A percentile compares a stretch with the other conserved stretches of the same genome.
These are phyloP conservation scores for Embidobia sp. DNA, from an alignment of 2,888 invertebrate species.

Conservation along the genomic window DNA sequence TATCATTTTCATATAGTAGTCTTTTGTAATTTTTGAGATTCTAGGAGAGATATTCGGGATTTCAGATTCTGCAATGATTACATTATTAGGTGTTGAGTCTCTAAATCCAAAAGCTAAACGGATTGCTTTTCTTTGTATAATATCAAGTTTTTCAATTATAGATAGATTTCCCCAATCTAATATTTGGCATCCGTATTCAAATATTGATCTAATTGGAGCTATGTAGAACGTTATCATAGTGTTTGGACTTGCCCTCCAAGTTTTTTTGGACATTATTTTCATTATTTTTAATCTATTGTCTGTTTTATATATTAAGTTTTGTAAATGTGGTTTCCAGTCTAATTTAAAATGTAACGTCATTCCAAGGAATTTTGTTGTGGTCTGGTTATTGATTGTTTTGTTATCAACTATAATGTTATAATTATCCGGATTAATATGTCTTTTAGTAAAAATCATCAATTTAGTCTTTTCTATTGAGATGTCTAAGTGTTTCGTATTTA, in stretches of 20 bases:
- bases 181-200: neutral
- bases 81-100: neutral
- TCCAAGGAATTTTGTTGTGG: slow-evolving; percentile 1
- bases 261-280: slow-evolving; percentile 1
- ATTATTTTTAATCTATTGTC: slow-evolving; percentile 11
- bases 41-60: neutral
- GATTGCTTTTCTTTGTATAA: neutral
- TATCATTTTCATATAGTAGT: neutral
- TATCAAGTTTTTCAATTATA: neutral
- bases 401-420: neutral
- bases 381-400: neutral
- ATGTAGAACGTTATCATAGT: slow-evolving; percentile 1
- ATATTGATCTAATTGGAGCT: neutral
- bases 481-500: neutral
- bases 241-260: slow-evolving; percentile 4
- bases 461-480: slow-evolving; percentile 3
- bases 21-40: neutral
- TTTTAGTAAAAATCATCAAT: slow-evolving; percentile 7
- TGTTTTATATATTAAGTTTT: neutral
- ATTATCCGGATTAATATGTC: neutral
- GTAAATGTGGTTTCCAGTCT: slow-evolving; percentile 24
- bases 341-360: slow-evolving; percentile 2
- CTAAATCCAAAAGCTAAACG: neutral
- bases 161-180: neutral
- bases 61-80: neutral